Base-by-base conservation (phyloP, 2,113 vertebrate species). In the Hemiprocne comata region DNA sequence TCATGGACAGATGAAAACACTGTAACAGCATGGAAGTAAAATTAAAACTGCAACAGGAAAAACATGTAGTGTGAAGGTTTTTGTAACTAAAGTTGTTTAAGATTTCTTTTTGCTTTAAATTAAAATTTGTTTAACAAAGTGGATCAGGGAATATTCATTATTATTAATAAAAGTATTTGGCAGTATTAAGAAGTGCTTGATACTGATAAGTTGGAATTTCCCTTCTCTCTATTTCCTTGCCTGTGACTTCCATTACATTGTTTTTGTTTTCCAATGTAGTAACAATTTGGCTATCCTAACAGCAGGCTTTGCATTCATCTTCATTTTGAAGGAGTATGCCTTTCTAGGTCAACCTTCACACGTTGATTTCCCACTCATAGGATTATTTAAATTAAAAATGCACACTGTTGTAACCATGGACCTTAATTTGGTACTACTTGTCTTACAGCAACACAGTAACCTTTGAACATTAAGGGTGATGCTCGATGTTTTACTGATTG, bases 11-110 rank as follows among this genome's bases (percentile, higher is more conserved):
- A 80, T 51, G 17, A 89, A 74, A 72, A 46, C 14, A 80, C 23
- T n/a, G 17, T 53, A 70, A 73, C 12, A 90, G 17, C 38, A 54
- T 3, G 15, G 60, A 96, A 14, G 4, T 40, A 17, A 61, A 83
- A 93, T 64, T 23, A 36, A 69, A 89, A 67, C 21, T 67, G 8
- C 36, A n/a, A 10, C 20, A 64, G 55, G 23, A 70, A 36, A 78
- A 92, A 70, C 0, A 1, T 50, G 10, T 26, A 5, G 1, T 14
- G 3, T 4, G 6, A 7, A 2, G 2, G 2, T 1, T 13, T 53
- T 58, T 76, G 38, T 29, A 77, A 71, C 4, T 60, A 78, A 72
- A 42, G 7, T 5, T 42, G 13, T 5, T 1, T 0, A 26, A 57
- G 73, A 62, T 62, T 89, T 65, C 10, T 29, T 73, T 85, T 87